Conservation (phyloP, 53 echinoderm and acorn worm genomes). For the Holothuria leucospilota region DNA sequence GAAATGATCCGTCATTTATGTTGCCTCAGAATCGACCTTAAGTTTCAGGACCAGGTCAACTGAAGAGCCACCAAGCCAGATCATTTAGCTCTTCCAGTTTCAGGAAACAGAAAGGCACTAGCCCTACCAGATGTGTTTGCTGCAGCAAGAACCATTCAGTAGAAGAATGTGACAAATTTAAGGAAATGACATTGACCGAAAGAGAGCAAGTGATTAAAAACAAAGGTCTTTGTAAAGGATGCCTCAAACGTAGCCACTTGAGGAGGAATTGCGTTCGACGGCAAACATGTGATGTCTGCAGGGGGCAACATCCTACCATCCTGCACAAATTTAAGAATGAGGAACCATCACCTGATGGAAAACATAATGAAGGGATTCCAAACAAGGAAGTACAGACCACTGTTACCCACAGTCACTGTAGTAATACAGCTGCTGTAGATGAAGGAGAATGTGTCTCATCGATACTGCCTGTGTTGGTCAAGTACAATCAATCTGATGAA, state of each 20-base stretch:
- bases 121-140: not conserved
- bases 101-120: no score
- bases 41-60: not conserved
- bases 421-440: not conserved
- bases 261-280: conserved; percentile 19
- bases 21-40: conserved; percentile 7
- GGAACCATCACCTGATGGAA: not conserved
- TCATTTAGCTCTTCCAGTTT: no score
- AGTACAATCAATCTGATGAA: not conserved
- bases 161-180: not conserved
- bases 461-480: conserved; percentile 29
- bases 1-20: conserved; percentile 59
- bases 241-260: not conserved
- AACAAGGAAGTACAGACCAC: conserved; percentile 1
- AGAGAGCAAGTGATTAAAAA: conserved; percentile 10
- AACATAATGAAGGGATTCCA: not conserved
- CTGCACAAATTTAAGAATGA: conserved; percentile 40
- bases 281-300: conserved; percentile 37
- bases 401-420: conserved; percentile 5
- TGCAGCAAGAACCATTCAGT: conserved; percentile 13
- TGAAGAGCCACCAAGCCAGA: no score
- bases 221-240: conserved; percentile 30
- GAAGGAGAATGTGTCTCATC: conserved; percentile 18
- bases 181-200: not conserved
- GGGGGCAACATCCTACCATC: conserved; percentile 43